Evolutionary conservation across 2,797 vertebrate species (phyloP).

Genomic region (Anabas testudineus): DNA sequence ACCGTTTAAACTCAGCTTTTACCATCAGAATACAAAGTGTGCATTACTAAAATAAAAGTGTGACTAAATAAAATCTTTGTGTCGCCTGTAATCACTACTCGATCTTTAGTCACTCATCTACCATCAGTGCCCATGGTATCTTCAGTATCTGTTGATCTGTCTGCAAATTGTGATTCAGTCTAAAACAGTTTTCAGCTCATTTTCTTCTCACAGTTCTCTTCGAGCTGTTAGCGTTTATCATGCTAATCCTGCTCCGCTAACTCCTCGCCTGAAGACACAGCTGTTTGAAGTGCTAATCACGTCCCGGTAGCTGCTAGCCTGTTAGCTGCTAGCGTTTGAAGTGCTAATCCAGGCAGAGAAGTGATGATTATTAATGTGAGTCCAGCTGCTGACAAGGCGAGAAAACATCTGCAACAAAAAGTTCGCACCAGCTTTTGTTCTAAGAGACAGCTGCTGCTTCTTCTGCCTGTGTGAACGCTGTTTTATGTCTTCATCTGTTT

Average conservation of each 20-base stretch:
- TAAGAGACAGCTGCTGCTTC: background rate
- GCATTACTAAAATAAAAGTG: background rate
- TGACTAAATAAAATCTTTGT: too few relatives aligned
- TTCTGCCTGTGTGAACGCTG: background rate
- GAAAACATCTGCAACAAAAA: slow-evolving; percentile 35
- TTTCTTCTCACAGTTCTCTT: background rate
- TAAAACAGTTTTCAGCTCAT: background rate
- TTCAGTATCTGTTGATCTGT: background rate
- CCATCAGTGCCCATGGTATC: background rate
- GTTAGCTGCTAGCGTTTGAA: slow-evolving; percentile 45
- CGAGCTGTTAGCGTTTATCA: background rate
- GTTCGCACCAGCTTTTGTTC: background rate
- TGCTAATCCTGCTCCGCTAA: slow-evolving; percentile 10
- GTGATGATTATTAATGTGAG: slow-evolving; percentile 23
- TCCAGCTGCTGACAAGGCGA: slow-evolving; percentile 27
- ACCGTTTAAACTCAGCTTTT: too few relatives aligned
- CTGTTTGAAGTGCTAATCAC: slow-evolving; percentile 52
- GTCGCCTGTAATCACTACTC: too few relatives aligned
- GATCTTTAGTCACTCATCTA: too few relatives aligned
- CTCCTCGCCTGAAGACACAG: slow-evolving; percentile 8
- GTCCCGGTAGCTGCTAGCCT: slow-evolving; percentile 34
- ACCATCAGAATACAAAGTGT: too few relatives aligned
- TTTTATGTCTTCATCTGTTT: background rate
- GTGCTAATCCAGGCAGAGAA: slow-evolving; percentile 48
- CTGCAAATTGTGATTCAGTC: background rate